These are phyloP conservation scores for Branchellion lobata DNA, from an alignment of 2,888 invertebrate genomes.

Conservation along the genomic window DNA sequence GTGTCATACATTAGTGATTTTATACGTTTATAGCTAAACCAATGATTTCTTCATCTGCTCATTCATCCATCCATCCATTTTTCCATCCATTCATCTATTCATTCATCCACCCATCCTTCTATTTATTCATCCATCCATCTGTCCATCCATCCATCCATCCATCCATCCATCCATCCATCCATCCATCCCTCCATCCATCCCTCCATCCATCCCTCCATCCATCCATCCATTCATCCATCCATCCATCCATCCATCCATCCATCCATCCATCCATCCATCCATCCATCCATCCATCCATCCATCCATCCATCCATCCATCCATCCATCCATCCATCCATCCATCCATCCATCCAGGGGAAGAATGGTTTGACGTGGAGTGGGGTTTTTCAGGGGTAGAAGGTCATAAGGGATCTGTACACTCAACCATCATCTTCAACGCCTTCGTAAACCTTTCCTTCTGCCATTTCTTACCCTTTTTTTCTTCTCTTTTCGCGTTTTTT, in stretches of 20 bases:
- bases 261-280: background rate
- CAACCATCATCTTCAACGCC: slow-evolving; percentile 98
- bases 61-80: background rate
- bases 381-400: background rate
- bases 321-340: background rate
- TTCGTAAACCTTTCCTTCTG: slow-evolving; percentile 78
- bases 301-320: background rate
- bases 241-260: background rate
- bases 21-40: no score
- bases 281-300: background rate
- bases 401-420: slow-evolving; percentile 75
- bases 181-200: no score
- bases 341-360: background rate
- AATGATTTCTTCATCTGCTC: background rate
- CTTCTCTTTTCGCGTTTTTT: no score
- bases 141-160: no score
- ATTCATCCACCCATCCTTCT: no score
- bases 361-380: slow-evolving; percentile 32
- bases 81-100: no score
- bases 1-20: no score
- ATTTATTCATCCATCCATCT: no score
- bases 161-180: no score
- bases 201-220: no score
- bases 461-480: no score
- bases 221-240: background rate